Conservation (phyloP, 2,888 invertebrate genomes). For the Phortica magna region DNA sequence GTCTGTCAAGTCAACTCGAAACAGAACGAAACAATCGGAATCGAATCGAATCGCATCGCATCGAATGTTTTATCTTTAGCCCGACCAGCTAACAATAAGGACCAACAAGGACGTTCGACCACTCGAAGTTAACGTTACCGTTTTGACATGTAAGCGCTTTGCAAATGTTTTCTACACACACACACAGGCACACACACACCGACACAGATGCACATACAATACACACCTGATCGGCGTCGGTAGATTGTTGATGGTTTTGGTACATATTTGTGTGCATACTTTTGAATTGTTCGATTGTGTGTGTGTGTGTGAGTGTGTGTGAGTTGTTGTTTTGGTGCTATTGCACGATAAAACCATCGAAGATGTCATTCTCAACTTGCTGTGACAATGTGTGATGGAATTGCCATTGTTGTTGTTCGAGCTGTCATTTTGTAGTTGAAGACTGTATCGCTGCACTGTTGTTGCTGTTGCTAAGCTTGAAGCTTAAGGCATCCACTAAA, state of each 20-base stretch:
- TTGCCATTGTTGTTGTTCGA: conserved; percentile 9
- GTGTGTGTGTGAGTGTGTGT: conserved; percentile 34
- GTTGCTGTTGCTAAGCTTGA: not conserved
- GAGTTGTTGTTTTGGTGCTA: too few species aligned
- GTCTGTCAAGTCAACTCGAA: conserved; percentile 36
- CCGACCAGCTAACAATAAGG: conserved; percentile 8
- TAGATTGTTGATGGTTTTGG: not conserved
- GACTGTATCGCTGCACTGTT: not conserved
- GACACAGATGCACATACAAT: not conserved
- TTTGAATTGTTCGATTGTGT: conserved; percentile 19
- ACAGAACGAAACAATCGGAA: not conserved
- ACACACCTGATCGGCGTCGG: not conserved
- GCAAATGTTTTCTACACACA: not conserved
- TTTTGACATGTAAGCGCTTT: conserved; percentile 22
- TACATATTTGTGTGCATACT: not conserved
- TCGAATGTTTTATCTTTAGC: conserved; percentile 32
- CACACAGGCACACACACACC: too few species aligned
- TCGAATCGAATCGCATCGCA: conserved; percentile 51
- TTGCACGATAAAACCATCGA: conserved; percentile 56
- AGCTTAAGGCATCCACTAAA: conserved; percentile 61
- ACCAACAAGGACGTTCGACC: conserved; percentile 7
- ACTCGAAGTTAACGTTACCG: conserved; percentile 29
- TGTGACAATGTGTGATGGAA: conserved; percentile 62
- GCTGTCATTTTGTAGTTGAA: not conserved
- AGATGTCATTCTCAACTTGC: conserved; percentile 67